A percentile compares a stretch with the other conserved stretches of the same genome.
Conservation (phyloP, 2,113 vertebrate species). For the Spheniscus mendiculus region DNA sequence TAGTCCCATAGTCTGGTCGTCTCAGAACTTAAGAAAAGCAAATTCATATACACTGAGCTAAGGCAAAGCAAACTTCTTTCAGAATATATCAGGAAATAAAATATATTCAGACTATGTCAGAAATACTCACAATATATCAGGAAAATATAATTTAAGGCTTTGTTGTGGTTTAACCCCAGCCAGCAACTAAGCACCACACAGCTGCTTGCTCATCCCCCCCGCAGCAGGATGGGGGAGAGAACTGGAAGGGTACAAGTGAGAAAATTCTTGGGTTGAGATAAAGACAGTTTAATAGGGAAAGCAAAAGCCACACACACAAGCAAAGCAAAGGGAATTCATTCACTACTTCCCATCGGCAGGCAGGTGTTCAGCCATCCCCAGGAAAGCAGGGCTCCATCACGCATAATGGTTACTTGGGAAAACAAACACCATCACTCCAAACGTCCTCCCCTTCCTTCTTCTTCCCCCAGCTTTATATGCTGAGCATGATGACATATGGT, state of each 20-base stretch:
- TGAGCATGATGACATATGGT: not conserved
- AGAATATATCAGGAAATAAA: not conserved
- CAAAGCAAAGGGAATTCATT: not conserved
- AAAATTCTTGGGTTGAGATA: not conserved
- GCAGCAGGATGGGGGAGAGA: fast-evolving
- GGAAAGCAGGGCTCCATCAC: not conserved
- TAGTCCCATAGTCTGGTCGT: not conserved
- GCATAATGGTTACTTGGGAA: fast-evolving
- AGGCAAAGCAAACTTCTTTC: not conserved
- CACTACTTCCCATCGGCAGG: not conserved
- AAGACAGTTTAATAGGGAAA: not conserved
- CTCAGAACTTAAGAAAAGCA: not conserved
- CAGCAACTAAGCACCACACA: not conserved
- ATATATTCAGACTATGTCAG: not conserved
- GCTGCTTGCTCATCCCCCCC: fast-evolving
- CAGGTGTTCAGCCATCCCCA: not conserved
- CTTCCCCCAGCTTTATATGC: not conserved
- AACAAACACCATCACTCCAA: not conserved
- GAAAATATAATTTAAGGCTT: not conserved
- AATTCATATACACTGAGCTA: not conserved
- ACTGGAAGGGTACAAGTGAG: not conserved
- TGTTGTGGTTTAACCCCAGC: not conserved
- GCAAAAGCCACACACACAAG: fast-evolving
- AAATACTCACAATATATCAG: not conserved
- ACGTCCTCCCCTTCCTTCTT: not conserved